Evolutionary conservation across 2,113 vertebrate species (phyloP).

Genomic region (Panurus biarmicus): DNA sequence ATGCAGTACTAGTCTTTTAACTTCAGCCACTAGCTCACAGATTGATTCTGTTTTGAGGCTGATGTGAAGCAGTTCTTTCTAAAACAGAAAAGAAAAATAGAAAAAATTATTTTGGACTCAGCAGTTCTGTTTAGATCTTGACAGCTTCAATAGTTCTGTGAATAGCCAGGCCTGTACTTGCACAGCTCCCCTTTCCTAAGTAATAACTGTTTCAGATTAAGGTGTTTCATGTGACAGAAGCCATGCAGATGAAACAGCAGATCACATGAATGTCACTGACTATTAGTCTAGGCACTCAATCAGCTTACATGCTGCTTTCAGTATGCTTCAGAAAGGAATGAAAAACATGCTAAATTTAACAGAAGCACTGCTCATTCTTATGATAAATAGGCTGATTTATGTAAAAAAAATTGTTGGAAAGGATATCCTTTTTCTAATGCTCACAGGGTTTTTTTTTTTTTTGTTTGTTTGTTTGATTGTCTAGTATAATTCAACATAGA

Average conservation of each 20-base stretch:
- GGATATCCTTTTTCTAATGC: neutral
- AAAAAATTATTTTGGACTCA: neutral
- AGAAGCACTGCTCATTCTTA: neutral
- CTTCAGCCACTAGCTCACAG: neutral
- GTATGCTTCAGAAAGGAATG: neutral
- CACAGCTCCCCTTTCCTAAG: neutral
- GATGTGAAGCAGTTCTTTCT: neutral
- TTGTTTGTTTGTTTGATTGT: neutral
- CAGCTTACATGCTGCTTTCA: neutral
- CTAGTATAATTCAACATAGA: neutral
- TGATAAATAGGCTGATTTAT: neutral
- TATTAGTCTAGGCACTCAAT: neutral
- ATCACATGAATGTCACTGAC: neutral
- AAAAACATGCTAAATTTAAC: neutral
- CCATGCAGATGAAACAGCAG: neutral
- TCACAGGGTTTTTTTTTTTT: too few species aligned
- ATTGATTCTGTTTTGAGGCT: neutral
- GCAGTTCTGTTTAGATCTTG: neutral
- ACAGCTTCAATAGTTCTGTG: neutral
- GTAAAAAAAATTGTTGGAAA: neutral
- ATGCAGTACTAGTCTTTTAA: neutral
- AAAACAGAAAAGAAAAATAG: neutral
- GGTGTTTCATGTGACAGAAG: neutral
- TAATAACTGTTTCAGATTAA: neutral
- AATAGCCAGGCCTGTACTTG: neutral